phyloP scores from a whole-genome alignment of 1,140 invertebrate species.

The Cepaea nemoralis region DNA sequence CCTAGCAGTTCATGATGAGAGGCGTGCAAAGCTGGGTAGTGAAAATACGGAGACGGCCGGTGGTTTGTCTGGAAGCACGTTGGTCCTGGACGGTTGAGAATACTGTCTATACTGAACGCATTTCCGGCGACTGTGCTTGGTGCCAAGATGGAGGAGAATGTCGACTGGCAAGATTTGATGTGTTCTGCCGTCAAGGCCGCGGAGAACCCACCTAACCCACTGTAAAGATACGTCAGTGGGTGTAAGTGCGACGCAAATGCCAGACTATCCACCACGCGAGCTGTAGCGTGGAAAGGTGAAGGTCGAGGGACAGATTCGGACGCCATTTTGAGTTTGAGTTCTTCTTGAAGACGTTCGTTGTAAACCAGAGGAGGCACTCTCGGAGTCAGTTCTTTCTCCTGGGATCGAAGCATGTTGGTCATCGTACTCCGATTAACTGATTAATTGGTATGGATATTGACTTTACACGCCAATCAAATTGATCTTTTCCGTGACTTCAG shows the following conservation, averaged over 20 bases:
- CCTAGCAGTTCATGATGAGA: conserved; percentile 21
- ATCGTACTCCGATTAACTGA: no score
- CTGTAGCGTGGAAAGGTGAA: conserved; percentile 31
- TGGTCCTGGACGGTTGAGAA: conserved; percentile 31
- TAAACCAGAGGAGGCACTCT: conserved; percentile 17
- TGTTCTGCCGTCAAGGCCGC: conserved; percentile 37
- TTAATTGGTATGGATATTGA: no score
- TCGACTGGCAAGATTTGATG: conserved; percentile 35
- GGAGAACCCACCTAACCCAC: conserved; percentile 10
- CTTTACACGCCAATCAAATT: no score
- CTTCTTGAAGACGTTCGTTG: conserved; percentile 30
- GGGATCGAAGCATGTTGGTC: conserved; percentile 22
- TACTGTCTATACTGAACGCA: conserved; percentile 42
- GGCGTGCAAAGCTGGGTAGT: conserved; percentile 15
- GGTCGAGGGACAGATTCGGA: not conserved
- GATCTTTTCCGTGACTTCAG: no score
- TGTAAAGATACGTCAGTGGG: conserved; percentile 34
- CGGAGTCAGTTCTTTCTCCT: conserved; percentile 20
- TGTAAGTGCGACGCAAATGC: conserved; percentile 12
- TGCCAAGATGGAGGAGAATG: not conserved
- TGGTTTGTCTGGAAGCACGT: not conserved
- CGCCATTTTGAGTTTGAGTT: conserved; percentile 39
- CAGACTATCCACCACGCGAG: conserved; percentile 7
- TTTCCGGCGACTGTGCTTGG: conserved; percentile 17
- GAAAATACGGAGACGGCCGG: conserved; percentile 34